These are phyloP conservation scores for Albula glossodonta DNA, from an alignment of 2,113 vertebrate genomes.

Conservation along the genomic window DNA sequence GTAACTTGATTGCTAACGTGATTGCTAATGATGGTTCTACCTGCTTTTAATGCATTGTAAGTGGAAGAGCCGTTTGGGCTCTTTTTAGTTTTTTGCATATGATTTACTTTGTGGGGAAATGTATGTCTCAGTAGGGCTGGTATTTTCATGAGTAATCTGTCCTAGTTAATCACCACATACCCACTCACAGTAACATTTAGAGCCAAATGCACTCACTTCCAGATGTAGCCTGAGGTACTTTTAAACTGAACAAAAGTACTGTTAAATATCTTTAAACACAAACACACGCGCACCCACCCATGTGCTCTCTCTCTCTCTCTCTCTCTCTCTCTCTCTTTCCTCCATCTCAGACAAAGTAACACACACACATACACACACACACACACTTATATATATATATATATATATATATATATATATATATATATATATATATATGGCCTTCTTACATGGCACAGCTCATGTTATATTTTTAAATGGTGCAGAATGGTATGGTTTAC, in stretches of 20 bases:
- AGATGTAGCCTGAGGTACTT: not conserved
- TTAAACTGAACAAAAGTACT: not conserved
- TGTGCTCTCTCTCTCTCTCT: no score
- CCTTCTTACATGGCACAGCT: no score
- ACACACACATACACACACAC: not conserved
- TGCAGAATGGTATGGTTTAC: no score
- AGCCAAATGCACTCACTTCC: not conserved
- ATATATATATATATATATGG: no score
- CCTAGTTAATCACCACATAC: not conserved
- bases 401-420: no score
- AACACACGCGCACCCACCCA: not conserved
- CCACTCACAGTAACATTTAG: not conserved
- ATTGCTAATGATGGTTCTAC: no score
- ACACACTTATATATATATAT: no score
- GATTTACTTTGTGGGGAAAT: not conserved
- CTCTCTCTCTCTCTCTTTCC: no score
- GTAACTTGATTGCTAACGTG: not conserved
- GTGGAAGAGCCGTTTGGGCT: not conserved
- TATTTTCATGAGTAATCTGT: not conserved
- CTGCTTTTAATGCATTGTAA: not conserved
- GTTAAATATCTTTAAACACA: not conserved
- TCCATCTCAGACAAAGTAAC: not conserved
- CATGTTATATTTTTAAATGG: no score
- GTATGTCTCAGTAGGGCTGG: not conserved
- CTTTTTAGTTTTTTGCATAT: not conserved